Evolutionary conservation across 1,140 invertebrate species (phyloP).

Genomic region (Spodoptera frugiperda): DNA sequence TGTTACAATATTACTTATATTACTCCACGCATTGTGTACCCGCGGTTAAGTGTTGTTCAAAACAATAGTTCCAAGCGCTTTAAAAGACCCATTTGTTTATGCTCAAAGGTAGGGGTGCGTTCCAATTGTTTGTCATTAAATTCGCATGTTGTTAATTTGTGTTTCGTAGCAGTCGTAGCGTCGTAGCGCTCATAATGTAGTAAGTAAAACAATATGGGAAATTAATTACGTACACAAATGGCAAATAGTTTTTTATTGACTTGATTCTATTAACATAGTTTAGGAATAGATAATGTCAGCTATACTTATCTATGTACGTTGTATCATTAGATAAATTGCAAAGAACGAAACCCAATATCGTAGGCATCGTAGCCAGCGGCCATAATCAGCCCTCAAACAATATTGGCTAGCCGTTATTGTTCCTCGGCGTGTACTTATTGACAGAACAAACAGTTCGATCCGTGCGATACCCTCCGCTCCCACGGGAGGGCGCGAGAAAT

Average conservation of each 20-base stretch:
- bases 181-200: too few species aligned
- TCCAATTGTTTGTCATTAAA: not conserved
- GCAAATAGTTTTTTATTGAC: not conserved
- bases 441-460: constrained; percentile 75
- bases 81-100: constrained; percentile 5
- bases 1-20: constrained; percentile 66
- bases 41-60: constrained; percentile 56
- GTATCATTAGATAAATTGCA: constrained; percentile 28
- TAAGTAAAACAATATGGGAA: not conserved
- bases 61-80: constrained; percentile 42
- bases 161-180: too few species aligned
- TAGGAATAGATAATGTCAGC: too few species aligned
- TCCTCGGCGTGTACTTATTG: constrained; percentile 66
- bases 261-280: not conserved
- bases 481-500: constrained; percentile 85
- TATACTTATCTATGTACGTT: too few species aligned
- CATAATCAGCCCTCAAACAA: constrained; percentile 55
- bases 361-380: constrained; percentile 51
- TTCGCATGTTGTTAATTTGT: not conserved
- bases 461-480: constrained; percentile 66
- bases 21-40: constrained; percentile 67
- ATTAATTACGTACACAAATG: too few species aligned
- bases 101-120: not conserved
- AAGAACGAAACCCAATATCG: constrained; percentile 23
- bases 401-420: constrained; percentile 72